These are phyloP conservation scores for Pseudomyrmex cubaensis DNA, from an alignment of 1,140 invertebrate genomes.

Conservation along the genomic window DNA sequence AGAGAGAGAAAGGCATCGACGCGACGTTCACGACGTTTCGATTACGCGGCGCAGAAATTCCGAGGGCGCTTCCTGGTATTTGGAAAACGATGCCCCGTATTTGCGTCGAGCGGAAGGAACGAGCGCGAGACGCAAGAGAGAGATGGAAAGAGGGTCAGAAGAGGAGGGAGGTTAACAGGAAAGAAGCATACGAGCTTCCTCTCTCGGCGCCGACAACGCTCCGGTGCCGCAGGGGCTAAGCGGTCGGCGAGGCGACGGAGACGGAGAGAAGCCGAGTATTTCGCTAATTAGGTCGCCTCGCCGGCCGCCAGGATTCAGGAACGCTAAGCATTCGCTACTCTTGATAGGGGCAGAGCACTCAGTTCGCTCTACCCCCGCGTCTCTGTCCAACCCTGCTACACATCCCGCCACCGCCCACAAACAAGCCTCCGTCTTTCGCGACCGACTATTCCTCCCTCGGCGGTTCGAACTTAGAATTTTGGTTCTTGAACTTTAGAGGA, in stretches of 20 bases:
- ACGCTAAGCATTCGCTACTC: slow-evolving; percentile 81
- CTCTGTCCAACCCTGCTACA: slow-evolving; percentile 31
- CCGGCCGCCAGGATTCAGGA: slow-evolving; percentile 79
- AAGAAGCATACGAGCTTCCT: slow-evolving; percentile 58
- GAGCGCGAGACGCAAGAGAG: slow-evolving; percentile 17
- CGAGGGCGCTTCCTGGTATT: slow-evolving; percentile 78
- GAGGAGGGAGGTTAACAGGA: slow-evolving; percentile 48
- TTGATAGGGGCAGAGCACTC: slow-evolving; percentile 65
- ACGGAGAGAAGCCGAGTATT: slow-evolving; percentile 74
- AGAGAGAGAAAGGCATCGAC: not conserved
- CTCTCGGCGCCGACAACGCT: slow-evolving; percentile 37
- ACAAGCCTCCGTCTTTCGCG: slow-evolving; percentile 13
- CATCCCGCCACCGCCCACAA: slow-evolving; percentile 25
- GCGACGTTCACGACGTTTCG: slow-evolving; percentile 63
- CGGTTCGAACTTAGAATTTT: slow-evolving; percentile 50
- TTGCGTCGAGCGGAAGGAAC: slow-evolving; percentile 65
- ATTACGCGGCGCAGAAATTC: slow-evolving; percentile 79
- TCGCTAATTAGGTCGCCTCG: slow-evolving; percentile 83
- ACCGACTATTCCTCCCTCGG: slow-evolving; percentile 37
- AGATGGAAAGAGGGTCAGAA: slow-evolving; percentile 41
- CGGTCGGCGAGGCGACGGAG: slow-evolving; percentile 17
- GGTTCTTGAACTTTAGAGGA: slow-evolving; percentile 52
- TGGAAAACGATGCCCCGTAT: slow-evolving; percentile 77
- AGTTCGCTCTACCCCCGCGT: slow-evolving; percentile 43
- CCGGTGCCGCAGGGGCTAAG: slow-evolving; percentile 27